Evolutionary conservation across 2,797 vertebrate genomes (phyloP).

Genomic region (Etheostoma nigrum): DNA sequence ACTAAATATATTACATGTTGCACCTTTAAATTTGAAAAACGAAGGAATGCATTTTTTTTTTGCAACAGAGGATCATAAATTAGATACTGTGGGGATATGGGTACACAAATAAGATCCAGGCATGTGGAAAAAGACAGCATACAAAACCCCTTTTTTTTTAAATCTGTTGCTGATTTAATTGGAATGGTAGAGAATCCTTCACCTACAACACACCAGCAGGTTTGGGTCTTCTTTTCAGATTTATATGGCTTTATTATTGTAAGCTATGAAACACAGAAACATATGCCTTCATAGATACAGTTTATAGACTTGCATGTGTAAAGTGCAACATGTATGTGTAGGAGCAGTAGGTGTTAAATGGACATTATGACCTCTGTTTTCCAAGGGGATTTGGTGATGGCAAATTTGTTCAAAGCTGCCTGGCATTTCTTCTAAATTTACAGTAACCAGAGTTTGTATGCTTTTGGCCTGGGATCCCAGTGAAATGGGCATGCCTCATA

Average conservation of each 20-base stretch:
- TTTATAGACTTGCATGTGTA: conserved; percentile 7
- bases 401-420: conserved; percentile 58
- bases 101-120: conserved; percentile 24
- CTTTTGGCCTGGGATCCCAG: conserved; percentile 62
- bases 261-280: conserved; percentile 22
- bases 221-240: conserved; percentile 29
- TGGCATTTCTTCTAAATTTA: conserved; percentile 59
- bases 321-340: conserved; percentile 37
- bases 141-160: conserved; percentile 35
- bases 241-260: conserved; percentile 23
- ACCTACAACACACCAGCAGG: conserved; percentile 13
- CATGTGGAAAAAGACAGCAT: not conserved
- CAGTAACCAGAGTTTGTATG: conserved; percentile 70
- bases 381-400: conserved; percentile 44
- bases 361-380: conserved; percentile 63
- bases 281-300: conserved; percentile 24
- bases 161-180: conserved; percentile 60
- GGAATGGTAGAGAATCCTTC: conserved; percentile 41
- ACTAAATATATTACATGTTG: too few relatives aligned
- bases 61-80: not conserved
- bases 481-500: conserved; percentile 56
- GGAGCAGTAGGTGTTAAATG: conserved; percentile 63
- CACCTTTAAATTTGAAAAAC: not conserved
- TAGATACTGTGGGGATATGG: conserved; percentile 6
- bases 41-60: not conserved